phyloP scores from a whole-genome alignment of 2,797 vertebrate genomes.

The Leucoraja ocellata region DNA sequence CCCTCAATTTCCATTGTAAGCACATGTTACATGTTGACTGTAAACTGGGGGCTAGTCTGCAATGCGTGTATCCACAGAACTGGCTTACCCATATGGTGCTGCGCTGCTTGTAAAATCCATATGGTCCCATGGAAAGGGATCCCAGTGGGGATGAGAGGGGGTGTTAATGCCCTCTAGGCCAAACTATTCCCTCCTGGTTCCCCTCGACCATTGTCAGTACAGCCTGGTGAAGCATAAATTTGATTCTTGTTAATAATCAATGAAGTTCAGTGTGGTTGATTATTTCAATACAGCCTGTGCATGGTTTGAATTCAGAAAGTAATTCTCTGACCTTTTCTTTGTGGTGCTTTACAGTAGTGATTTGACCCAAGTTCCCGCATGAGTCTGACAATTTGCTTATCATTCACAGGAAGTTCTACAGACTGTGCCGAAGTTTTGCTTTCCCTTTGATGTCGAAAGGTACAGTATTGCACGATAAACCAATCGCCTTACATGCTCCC shows the following conservation, averaged over 20 bases:
- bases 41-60: conserved; percentile 63
- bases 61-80: conserved; percentile 69
- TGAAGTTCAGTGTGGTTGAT: conserved; percentile 72
- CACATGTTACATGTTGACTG: conserved; percentile 44
- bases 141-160: conserved; percentile 79
- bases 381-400: conserved; percentile 43
- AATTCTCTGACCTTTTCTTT: background rate
- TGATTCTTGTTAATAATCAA: conserved; percentile 77
- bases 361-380: conserved; percentile 40
- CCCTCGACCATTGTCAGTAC: conserved; percentile 82
- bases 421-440: conserved; percentile 94
- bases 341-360: conserved; percentile 42
- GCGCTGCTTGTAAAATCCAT: conserved; percentile 87
- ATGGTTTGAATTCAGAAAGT: conserved; percentile 24
- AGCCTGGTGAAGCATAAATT: conserved; percentile 80
- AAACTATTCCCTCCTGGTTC: conserved; percentile 76
- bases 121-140: conserved; percentile 83
- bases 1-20: conserved; percentile 13
- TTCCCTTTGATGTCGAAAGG: conserved; percentile 93
- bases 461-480: conserved; percentile 49
- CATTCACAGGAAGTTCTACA: conserved; percentile 80
- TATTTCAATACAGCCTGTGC: conserved; percentile 68
- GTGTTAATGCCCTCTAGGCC: conserved; percentile 91
- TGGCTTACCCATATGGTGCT: conserved; percentile 85
- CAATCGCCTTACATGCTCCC: background rate